Base-by-base conservation (phyloP, 1,140 invertebrate genomes). In the Batillaria attramentaria region DNA sequence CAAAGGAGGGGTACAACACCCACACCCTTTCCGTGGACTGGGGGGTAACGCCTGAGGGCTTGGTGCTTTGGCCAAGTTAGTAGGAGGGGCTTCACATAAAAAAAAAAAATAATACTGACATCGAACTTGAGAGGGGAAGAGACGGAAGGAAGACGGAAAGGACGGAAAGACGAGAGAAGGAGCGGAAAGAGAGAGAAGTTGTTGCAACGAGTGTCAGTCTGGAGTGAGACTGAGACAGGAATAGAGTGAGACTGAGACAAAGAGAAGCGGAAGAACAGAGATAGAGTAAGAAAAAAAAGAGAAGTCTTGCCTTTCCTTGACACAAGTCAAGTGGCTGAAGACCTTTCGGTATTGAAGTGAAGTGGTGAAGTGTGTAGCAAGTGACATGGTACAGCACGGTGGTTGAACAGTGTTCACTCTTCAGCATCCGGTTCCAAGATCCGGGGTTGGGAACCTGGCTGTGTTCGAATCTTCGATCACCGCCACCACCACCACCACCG, bases 111-210 rank as follows among this genome's bases (percentile, higher is more conserved):
- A 62, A 62, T 28, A 62, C n/a, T n/a, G n/a, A n/a, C n/a, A n/a
- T 3, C n/a, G 33, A 62, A 62, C n/a, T 8, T 28, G 33, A n/a
- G 57, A 18, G n/a, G 31, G 33, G 37, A 8, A 28, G 3, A 39
- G 73, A 75, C 35, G 57, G 73, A 75, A 65, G 73, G 73, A 75
- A 62, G 57, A 39, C 60, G n/a, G n/a, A n/a, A n/a, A n/a, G n/a
- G n/a, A n/a, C n/a, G n/a, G n/a, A n/a, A n/a, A n/a, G n/a, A n/a
- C n/a, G n/a, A n/a, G n/a, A n/a, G n/a, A n/a, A n/a, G n/a, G n/a
- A n/a, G n/a, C n/a, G n/a, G n/a, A n/a, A n/a, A n/a, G n/a, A n/a
- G n/a, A n/a, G n/a, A n/a, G n/a, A n/a, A n/a, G n/a, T n/a, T n/a
- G 57, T 24, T 62, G n/a, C n/a, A n/a, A n/a, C n/a, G n/a, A n/a